Base-by-base conservation (phyloP, 2,113 vertebrate genomes). In the Scophthalmus maximus region DNA sequence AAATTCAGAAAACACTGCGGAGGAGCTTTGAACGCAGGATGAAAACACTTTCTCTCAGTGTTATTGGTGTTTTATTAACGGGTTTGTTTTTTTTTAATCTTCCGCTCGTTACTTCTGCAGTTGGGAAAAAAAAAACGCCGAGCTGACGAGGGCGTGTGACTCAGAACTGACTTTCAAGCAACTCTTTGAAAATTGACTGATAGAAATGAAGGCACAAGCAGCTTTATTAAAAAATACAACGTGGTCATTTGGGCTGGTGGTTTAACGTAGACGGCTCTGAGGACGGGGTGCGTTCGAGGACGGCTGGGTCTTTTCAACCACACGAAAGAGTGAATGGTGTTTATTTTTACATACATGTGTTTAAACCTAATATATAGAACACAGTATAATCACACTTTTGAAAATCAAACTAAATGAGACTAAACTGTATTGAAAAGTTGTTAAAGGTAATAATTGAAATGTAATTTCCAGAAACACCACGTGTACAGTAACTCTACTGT, bases 31-130 rank as follows among this genome's bases (percentile, higher is more conserved):
- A 40, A 51, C 61, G 27, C 5, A 81, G 44, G 22, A n/a, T 42
- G 18, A 63, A 64, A 68, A 50, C 14, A 25, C 8, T 2, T 23
- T 7, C 32, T 59, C 51, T 60, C 8, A 23, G 42, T 47, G n/a
- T 55, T 15, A 20, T 53, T 68, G 1, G n/a, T 73, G 56, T 73
- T 83, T 81, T 76, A 79, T 83, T 81, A 60, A 50, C 62, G 47
- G n/a, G n/a, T n/a, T n/a, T n/a, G n/a, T n/a, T n/a, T 49, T 70
- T 29, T 53, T 51, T 56, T 14, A 52, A 20, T 10, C 18, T 49
- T 64, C 66, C 8, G n/a, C n/a, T n/a, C 52, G 68, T 72, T 44
- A 26, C 22, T 20, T 14, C 5, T 51, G 14, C 38, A 56, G 4
- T 44, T 42, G n/a, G 38, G 22, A 52, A 61, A n/a, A n/a, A n/a